Base-by-base conservation (phyloP, 2,888 invertebrate species). In the Encarsia formosa region DNA sequence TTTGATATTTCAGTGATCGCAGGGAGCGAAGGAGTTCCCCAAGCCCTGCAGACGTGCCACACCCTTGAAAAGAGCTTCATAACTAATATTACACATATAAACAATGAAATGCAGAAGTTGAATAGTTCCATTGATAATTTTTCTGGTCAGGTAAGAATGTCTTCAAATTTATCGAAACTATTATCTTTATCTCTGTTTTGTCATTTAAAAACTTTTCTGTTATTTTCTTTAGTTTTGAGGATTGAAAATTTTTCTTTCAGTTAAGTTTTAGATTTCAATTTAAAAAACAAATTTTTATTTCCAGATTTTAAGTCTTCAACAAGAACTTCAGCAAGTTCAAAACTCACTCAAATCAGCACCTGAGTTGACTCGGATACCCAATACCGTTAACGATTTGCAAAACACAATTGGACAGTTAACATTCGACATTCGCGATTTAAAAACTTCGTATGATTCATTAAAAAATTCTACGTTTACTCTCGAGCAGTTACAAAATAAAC, bases 1-100 rank as follows among this genome's bases (percentile, higher is more conserved):
- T 32, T 32, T 5, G 9, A 15, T 13, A 13, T 32, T 66, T 75
- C 82, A 73, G 77, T 76, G 54, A 73, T 74, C 53, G 84, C 84
- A 54, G 84, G 83, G 65, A 86, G 81, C 70, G 81, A 82, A 69
- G 81, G 81, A 53, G 81, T 86, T 60, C 84, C 84, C 44, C 86
- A 86, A 67, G 83, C 82, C 2, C 70, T 87, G 44, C 87, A 87
- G 72, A 78, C 82, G 65, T 87, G 85, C 70, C 86, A 87, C 68
- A 82, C 86, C 11, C 78, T 84, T 6, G 82, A 85, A 9, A 82
- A 81, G 65, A 82, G 81, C 61, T 74, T 87, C 37, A 79, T 82
- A 55, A 81, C 81, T 57, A 87, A 87, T 70, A 84, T 86, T 61
- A 84, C 81, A 23, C 76, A 77, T 45, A 76, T 87, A 45, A 80